Evolutionary conservation across 2,113 vertebrate genomes (phyloP).

Genomic region (Ceyx margarethae): DNA sequence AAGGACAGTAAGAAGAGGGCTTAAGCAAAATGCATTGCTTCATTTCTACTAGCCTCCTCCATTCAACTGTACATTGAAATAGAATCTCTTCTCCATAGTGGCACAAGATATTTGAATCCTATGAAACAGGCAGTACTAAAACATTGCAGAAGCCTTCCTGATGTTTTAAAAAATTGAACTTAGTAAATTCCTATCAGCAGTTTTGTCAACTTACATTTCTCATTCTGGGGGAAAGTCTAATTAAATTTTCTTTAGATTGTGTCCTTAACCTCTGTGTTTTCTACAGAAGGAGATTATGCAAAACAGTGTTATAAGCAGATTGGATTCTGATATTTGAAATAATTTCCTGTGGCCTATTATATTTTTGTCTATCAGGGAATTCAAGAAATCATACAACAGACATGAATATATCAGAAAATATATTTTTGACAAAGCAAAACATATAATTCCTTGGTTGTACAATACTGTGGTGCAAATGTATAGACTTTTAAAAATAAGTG

Average conservation of each 20-base stretch:
- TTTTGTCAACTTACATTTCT: constrained; percentile 13
- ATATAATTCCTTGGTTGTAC: constrained; percentile 6
- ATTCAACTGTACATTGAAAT: not conserved
- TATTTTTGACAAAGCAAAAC: not conserved
- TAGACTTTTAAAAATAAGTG: constrained; percentile 27
- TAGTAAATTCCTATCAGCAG: not conserved
- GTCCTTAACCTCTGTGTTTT: constrained; percentile 43
- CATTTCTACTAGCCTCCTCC: not conserved
- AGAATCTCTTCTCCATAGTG: not conserved
- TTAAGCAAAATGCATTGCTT: not conserved
- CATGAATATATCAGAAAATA: constrained; percentile 56
- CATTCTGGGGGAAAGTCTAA: constrained; percentile 42
- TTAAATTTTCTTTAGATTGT: constrained; percentile 9
- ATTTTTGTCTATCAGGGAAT: constrained; percentile 41
- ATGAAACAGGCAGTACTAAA: not conserved
- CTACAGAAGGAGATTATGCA: constrained; percentile 40
- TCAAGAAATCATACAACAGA: not conserved
- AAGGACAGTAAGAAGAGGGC: not conserved
- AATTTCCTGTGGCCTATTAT: constrained; percentile 43
- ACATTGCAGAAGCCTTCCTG: not conserved
- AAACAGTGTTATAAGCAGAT: constrained; percentile 32
- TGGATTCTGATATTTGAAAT: constrained; percentile 62
- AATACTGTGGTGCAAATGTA: not conserved
- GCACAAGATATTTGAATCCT: not conserved
- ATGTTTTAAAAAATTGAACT: not conserved